Evolutionary conservation across 2,797 vertebrate species (phyloP), one percentile per base, ranked within the genome.

Genomic region (Clarias fuscus): DNA sequence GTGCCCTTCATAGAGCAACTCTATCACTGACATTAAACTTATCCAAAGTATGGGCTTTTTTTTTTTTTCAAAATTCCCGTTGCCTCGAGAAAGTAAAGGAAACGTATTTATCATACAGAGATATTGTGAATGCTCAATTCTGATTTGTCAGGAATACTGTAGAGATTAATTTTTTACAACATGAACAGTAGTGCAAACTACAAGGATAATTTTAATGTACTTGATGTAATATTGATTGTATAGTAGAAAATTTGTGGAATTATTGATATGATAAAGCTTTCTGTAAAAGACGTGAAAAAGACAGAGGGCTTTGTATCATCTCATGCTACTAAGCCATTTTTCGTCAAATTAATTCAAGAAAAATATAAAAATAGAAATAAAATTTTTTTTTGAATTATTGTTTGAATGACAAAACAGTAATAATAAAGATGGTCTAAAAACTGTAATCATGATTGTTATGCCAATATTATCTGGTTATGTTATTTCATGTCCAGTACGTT

Each of bases 1-100:
- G 90, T 93, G 95, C 94, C 95, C 95, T 96, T 95, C 94, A 95
- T 90, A 89, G 91, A 92, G 86, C 85, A 93, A 94, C 94, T 94
- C 91, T 90, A 89, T 90, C 91, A 91, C 86, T 94, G 95, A 95
- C 93, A 95, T 95, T 95, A 94, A 92, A 93, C 91, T 91, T 92
- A 92, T 94, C 92, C 94, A 92, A 93, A 92, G 93, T 84, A 84
- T 76, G 53, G 15, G n/a, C 24, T 88, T 88, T 89, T 11, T 48
- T 89, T 11, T 48, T 48, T 53, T 88, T 88, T 91, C 91, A 91
- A 91, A 91, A 90, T 87, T 91, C 86, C 43, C 92, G 89, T 88
- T 37, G 64, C 88, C 90, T 88, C 90, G 89, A 87, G 24, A 30
- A 89, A 90, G 88, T 91, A 81, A 53, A 58, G 59, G 27, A 27